These are phyloP conservation scores for Colistium nudipinnis DNA, from an alignment of 2,113 vertebrate species.

Conservation along the genomic window DNA sequence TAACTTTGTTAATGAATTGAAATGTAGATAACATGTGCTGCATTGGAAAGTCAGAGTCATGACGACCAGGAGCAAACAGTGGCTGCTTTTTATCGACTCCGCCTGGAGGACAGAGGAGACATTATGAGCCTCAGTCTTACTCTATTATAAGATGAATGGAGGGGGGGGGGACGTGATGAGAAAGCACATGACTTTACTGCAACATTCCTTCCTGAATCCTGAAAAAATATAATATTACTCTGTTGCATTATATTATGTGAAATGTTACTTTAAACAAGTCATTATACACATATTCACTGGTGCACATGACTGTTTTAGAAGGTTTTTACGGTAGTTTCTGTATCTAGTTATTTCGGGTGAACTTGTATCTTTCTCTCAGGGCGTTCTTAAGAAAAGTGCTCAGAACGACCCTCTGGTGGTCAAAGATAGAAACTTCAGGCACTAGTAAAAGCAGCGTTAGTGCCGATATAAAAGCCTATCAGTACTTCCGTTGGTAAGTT, in stretches of 20 bases:
- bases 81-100: slow-evolving; percentile 50
- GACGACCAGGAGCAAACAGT: slow-evolving; percentile 43
- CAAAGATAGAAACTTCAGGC: no score
- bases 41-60: slow-evolving; percentile 51
- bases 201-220: neutral
- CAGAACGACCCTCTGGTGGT: no score
- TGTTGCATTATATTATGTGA: neutral
- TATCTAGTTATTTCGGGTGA: no score
- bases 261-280: neutral
- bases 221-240: neutral
- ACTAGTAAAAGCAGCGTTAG: no score
- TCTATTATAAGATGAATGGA: slow-evolving; percentile 57
- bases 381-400: no score
- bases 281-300: no score
- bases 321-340: no score
- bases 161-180: slow-evolving; percentile 3
- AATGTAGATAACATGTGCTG: slow-evolving; percentile 22
- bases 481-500: no score
- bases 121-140: slow-evolving; percentile 60
- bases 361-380: no score
- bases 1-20: slow-evolving; percentile 3
- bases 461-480: no score
- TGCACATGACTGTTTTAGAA: no score
- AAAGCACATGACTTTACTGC: slow-evolving; percentile 7
- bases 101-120: slow-evolving; percentile 64